A percentile compares a stretch with the other conserved stretches of the same genome.
These are phyloP conservation scores for Mus musculus DNA, from an alignment of 2,113 vertebrate genomes.

Conservation along the genomic window DNA sequence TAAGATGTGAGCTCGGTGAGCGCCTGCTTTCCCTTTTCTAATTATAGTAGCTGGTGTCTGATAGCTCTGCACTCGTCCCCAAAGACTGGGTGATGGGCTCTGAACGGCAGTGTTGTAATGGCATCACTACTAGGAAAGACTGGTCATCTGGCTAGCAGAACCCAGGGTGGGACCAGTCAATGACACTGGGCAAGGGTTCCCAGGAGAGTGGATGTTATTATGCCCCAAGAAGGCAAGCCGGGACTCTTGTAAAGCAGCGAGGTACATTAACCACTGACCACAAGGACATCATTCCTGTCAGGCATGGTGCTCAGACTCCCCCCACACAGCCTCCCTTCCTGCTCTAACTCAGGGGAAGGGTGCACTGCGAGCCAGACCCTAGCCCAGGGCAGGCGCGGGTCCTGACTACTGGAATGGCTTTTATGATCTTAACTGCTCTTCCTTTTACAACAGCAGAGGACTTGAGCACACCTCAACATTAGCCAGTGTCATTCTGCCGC, in stretches of 20 bases:
- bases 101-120: constrained; percentile 64
- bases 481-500: background rate
- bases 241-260: background rate
- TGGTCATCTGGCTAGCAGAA: constrained; percentile 53
- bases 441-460: background rate
- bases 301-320: background rate
- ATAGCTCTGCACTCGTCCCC: constrained; percentile 70
- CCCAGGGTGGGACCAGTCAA: constrained; percentile 53
- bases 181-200: constrained; percentile 27
- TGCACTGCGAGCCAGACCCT: background rate
- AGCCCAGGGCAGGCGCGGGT: background rate
- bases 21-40: constrained; percentile 64
- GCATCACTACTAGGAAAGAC: constrained; percentile 54
- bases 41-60: constrained; percentile 70
- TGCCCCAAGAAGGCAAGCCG: background rate
- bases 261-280: background rate
- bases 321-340: background rate
- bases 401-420: background rate
- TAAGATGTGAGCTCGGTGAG: constrained; percentile 68
- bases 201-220: background rate
- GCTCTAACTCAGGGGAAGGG: background rate
- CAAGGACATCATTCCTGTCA: background rate
- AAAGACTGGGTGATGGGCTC: constrained; percentile 70
- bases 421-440: background rate
- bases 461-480: background rate